A percentile compares a stretch with the other conserved stretches of the same genome.
Conservation (phyloP, 2,888 invertebrate species). For the Marronus borbonicus region DNA sequence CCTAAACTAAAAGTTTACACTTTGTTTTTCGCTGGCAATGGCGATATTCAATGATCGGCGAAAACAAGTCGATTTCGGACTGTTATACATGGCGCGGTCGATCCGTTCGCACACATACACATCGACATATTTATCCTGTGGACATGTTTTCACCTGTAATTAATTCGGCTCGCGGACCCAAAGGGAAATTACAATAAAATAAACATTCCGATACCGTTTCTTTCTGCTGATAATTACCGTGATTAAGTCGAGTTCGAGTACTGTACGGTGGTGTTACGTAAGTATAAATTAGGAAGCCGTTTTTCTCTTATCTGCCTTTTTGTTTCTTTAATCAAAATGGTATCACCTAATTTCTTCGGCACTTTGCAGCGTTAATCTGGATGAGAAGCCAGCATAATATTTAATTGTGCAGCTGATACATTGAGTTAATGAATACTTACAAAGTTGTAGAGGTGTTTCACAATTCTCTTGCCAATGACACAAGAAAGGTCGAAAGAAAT, state of each 20-base stretch:
- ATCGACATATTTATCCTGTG: constrained; percentile 10
- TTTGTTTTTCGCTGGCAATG: constrained; percentile 19
- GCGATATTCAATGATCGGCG: not conserved
- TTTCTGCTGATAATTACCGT: constrained; percentile 30
- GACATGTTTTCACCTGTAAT: constrained; percentile 35
- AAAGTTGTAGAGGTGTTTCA: too few species aligned
- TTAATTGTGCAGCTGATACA: not conserved
- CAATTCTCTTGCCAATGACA: too few species aligned
- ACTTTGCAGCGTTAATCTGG: not conserved
- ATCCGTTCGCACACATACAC: not conserved
- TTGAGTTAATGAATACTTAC: too few species aligned
- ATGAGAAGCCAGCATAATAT: not conserved
- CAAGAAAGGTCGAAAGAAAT: too few species aligned
- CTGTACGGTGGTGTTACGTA: constrained; percentile 17
- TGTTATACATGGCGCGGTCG: too few species aligned
- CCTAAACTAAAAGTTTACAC: constrained; percentile 34
- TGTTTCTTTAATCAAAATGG: constrained; percentile 9
- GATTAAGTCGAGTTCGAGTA: constrained; percentile 29
- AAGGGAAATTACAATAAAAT: constrained; percentile 39
- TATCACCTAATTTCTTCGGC: constrained; percentile 13
- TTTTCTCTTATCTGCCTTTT: constrained; percentile 19
- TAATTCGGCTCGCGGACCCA: constrained; percentile 34
- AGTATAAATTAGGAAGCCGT: constrained; percentile 31
- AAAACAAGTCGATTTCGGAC: constrained; percentile 7
- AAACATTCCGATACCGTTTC: constrained; percentile 40